Evolutionary conservation across 2,113 vertebrate species (phyloP).

Genomic region (Ranitomeya imitator): DNA sequence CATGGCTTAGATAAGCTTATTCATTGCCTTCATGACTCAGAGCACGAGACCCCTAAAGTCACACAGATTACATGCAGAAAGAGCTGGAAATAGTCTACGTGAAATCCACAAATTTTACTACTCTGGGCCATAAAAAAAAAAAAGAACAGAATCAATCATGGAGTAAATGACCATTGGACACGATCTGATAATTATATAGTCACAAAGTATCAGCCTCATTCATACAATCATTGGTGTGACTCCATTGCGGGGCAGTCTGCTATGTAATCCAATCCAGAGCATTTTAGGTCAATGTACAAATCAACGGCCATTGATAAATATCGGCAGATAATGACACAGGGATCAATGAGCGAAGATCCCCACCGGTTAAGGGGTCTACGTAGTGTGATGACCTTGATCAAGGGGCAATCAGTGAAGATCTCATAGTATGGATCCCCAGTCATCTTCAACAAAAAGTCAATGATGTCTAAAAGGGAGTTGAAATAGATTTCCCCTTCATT

Average conservation of each 20-base stretch:
- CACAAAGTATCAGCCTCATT: too few species aligned
- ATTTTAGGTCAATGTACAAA: too few species aligned
- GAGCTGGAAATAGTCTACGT: not conserved
- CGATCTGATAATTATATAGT: not conserved
- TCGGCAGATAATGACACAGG: not conserved
- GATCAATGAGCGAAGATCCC: not conserved
- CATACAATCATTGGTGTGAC: too few species aligned
- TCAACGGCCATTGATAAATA: too few species aligned
- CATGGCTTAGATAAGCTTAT: slow-evolving; percentile 45
- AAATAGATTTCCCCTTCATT: too few species aligned
- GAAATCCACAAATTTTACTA: not conserved
- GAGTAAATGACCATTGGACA: not conserved
- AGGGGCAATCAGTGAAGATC: not conserved
- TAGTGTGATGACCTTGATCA: not conserved
- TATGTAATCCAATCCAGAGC: too few species aligned
- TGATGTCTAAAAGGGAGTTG: not conserved
- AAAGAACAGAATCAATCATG: not conserved
- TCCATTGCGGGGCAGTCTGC: too few species aligned
- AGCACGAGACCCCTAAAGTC: not conserved
- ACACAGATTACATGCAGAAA: not conserved
- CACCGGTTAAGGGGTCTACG: not conserved
- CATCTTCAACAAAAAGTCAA: not conserved
- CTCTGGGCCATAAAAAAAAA: not conserved
- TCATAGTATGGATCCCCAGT: not conserved
- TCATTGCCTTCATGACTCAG: not conserved